Evolutionary conservation across 2,888 invertebrate genomes (phyloP), one percentile per base, ranked within the genome.

Genomic region (Mesopsocus fuscifrons): DNA sequence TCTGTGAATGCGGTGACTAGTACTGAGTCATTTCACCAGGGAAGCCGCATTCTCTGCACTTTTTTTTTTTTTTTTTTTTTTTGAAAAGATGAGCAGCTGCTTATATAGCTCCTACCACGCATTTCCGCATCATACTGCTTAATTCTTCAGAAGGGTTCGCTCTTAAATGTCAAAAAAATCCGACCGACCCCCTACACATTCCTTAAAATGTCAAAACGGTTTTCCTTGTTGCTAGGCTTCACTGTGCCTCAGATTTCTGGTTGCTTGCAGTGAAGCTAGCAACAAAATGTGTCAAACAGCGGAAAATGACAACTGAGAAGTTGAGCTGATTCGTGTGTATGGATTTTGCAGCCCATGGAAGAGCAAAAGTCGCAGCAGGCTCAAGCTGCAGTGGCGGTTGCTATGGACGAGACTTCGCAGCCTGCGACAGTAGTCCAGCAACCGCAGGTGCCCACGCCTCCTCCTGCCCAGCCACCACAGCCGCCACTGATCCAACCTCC

Each of bases 401-500:
- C 23, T 31, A 33, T 15, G 23, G 11, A 15, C 4, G 23, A 42
- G 26, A 6, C 44, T 20, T 26, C 26, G 15, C 2, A 35, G 30
- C 2, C 43, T n/a, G 11, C 58, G 53, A 41, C 50, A 49, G 52
- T 45, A 38, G 52, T 34, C 11, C 48, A 43, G 33, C 45, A 45
- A 17, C 44, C 43, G n/a, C 45, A 41, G 21, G 45, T 34, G 16
- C 48, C 23, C 33, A 40, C 51, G 44, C 56, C 57, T 6, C 56
- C 60, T 57, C 57, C 60, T n/a, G 43, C 40, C n/a, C 41, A 42
- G 33, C 43, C 43, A 20, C 20, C 44, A 13, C 30, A 34, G 5
- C 33, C 35, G 21, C 40, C 42, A 3, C 31, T 21, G n/a, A 31
- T 31, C 20, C 23, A 22, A 16, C 38, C 46, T n/a, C 17, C 15